Percentiles rank a stretch among this genome's conserved stretches.
phyloP scores from a whole-genome alignment of 2,888 invertebrate genomes.

The Oasisia sp. region DNA sequence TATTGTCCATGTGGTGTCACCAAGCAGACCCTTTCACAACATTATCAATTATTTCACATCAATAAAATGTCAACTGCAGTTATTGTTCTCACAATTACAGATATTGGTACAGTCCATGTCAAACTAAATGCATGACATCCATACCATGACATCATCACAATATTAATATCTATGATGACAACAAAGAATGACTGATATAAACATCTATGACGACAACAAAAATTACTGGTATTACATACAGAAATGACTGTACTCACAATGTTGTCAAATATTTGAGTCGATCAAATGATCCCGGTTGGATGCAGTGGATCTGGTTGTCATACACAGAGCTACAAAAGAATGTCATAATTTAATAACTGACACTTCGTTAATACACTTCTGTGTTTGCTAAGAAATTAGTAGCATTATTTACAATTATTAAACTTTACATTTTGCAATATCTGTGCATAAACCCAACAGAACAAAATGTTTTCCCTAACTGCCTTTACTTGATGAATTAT shows the following conservation, averaged over 20 bases:
- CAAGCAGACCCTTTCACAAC: neutral
- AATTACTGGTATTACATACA: neutral
- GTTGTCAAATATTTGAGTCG: slow-evolving; percentile 55
- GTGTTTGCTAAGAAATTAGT: neutral
- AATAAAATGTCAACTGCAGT: neutral
- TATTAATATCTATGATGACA: neutral
- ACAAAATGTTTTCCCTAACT: slow-evolving; percentile 23
- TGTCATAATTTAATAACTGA: neutral
- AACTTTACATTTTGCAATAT: slow-evolving; percentile 19
- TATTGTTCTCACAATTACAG: neutral
- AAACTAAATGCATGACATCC: neutral
- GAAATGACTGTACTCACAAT: slow-evolving; percentile 54
- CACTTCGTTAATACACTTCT: neutral
- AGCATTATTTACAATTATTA: too few relatives aligned
- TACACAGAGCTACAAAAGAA: slow-evolving; percentile 83
- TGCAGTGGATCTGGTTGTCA: slow-evolving; percentile 78
- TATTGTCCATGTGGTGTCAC: neutral
- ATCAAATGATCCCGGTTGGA: slow-evolving; percentile 62
- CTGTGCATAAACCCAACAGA: neutral
- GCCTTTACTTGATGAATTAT: neutral
- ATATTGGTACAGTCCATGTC: neutral
- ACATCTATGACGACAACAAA: neutral
- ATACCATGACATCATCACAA: neutral
- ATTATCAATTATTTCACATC: neutral
- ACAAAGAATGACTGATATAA: neutral